Conservation (phyloP, 1,140 invertebrate genomes). For the Eupristina koningsbergeri region DNA sequence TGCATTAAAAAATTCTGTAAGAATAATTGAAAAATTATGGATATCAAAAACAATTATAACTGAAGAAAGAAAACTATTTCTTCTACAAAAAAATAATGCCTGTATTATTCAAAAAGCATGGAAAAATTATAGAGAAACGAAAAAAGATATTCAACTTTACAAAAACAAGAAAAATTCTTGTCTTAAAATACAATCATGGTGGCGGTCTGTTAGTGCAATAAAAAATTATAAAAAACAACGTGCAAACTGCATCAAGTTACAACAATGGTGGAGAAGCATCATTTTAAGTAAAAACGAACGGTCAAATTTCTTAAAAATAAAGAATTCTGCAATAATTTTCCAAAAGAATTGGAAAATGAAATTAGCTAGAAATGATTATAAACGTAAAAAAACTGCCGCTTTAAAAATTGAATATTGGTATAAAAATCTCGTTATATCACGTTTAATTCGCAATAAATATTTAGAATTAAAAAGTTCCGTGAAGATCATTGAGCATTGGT, state of each 20-base stretch:
- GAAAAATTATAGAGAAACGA: conserved; percentile 53
- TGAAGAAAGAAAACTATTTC: conserved; percentile 52
- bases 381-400: conserved; percentile 50
- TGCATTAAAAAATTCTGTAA: conserved; percentile 58
- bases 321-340: conserved; percentile 51
- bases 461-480: conserved; percentile 58
- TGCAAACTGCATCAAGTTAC: conserved; percentile 53
- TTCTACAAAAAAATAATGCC: conserved; percentile 36
- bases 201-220: conserved; percentile 44
- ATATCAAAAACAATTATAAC: conserved; percentile 45
- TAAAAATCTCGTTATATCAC: conserved; percentile 39
- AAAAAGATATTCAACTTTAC: conserved; percentile 41
- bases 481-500: conserved; percentile 68
- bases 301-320: conserved; percentile 43
- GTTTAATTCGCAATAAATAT: conserved; percentile 58
- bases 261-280: conserved; percentile 58
- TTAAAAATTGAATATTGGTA: conserved; percentile 60
- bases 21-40: conserved; percentile 59
- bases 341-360: conserved; percentile 62
- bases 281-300: conserved; percentile 30
- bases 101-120: conserved; percentile 60
- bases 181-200: conserved; percentile 59
- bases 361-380: conserved; percentile 45
- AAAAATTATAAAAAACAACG: conserved; percentile 39
- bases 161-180: conserved; percentile 49